Base-by-base conservation (phyloP, 2,113 vertebrate species). In the Chelonoidis abingdonii region DNA sequence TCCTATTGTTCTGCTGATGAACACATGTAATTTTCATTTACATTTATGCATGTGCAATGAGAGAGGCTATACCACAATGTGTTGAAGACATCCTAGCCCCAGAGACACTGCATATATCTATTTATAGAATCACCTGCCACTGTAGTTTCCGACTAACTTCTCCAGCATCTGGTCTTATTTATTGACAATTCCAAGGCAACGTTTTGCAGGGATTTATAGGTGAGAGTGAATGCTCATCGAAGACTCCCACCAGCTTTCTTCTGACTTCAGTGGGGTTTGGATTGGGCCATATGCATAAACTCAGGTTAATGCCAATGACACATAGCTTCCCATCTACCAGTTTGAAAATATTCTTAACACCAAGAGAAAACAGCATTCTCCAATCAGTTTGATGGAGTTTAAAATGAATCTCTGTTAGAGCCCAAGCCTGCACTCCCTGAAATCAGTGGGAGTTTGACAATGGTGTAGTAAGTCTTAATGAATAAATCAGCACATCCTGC, bases 1-100 rank as follows among this genome's bases (percentile, higher is more conserved):
- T 72, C 92, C 91, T 91, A 88, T 93, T 95, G 86, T 96, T 95
- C 92, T 95, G 69, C 91, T 95, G 94, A 94, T 81, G 83, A 92
- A 91, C 87, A 89, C 75, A 87, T 1, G 31, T 84, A 95, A 95
- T 91, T 81, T 59, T 89, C 89, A 85, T 81, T 94, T 91, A 89
- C 79, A 87, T 84, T 27, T 21, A 88, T 11, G 87, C 94, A 96
- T 93, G 95, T 94, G 92, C 94, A 91, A 80, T 0, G 8, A 93
- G 80, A 47, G 56, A 97, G 81, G 87, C 16, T 83, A 89, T 54
- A 92, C 88, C 83, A 88, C 56, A 89, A 81, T 69, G 52, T 19
- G 27, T 8, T 89, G 93, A 81, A 94, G 96, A 91, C 49, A 65
- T 49, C 38, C 78, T 92, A 86, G 89, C 89, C 93, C 90, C 7